Conservation (phyloP, 2,888 invertebrate genomes). For the Diaphora mendica region DNA sequence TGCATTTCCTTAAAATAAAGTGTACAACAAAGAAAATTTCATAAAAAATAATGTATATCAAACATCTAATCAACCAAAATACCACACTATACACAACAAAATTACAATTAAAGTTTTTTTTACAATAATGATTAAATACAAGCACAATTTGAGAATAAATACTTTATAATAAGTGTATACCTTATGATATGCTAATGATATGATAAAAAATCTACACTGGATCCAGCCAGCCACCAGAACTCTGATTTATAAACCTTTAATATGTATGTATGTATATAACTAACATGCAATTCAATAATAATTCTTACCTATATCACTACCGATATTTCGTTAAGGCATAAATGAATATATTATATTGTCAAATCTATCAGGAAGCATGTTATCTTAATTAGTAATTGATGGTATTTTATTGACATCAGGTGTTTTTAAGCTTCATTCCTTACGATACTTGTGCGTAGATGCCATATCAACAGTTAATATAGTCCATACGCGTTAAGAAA, state of each 20-base stretch:
- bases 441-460: slow-evolving; percentile 18
- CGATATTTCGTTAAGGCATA: slow-evolving; percentile 83
- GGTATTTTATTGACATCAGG: slow-evolving; percentile 72
- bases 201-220: slow-evolving; percentile 85
- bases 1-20: slow-evolving; percentile 30
- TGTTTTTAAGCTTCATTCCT: slow-evolving; percentile 53
- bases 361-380: slow-evolving; percentile 85
- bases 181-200: slow-evolving; percentile 85
- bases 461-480: slow-evolving; percentile 6
- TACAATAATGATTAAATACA: slow-evolving; percentile 39
- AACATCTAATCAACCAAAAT: slow-evolving; percentile 37
- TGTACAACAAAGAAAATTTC: slow-evolving; percentile 26
- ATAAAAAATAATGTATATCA: slow-evolving; percentile 31
- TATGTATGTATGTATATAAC: slow-evolving; percentile 63
- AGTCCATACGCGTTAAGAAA: neutral
- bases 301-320: slow-evolving; percentile 78
- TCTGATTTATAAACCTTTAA: slow-evolving; percentile 61
- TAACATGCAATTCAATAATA: slow-evolving; percentile 78
- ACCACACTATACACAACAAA: slow-evolving; percentile 33
- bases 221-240: slow-evolving; percentile 73
- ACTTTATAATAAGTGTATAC: slow-evolving; percentile 63
- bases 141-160: slow-evolving; percentile 63
- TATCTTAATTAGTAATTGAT: slow-evolving; percentile 83
- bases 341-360: slow-evolving; percentile 83
- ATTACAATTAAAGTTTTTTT: slow-evolving; percentile 25